Evolutionary conservation across 1,140 invertebrate genomes (phyloP).

Genomic region (Epicauta chinensis): DNA sequence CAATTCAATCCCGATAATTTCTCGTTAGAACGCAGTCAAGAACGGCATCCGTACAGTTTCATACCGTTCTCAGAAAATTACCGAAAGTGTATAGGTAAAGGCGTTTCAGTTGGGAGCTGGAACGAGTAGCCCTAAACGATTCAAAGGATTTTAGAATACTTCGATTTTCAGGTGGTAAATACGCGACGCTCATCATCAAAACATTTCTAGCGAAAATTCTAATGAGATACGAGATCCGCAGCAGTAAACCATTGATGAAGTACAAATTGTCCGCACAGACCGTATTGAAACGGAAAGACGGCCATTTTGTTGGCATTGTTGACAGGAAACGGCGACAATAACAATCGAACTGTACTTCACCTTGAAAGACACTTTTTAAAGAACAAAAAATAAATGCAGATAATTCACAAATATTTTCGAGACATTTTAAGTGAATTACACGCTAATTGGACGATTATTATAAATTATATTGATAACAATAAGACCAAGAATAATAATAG

Average conservation of each 20-base stretch:
- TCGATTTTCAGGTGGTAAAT: constrained; percentile 49
- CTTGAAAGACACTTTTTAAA: too few relatives aligned
- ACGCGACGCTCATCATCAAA: constrained; percentile 59
- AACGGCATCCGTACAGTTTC: constrained; percentile 24
- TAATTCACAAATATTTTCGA: too few relatives aligned
- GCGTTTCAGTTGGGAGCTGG: too few relatives aligned
- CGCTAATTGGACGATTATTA: too few relatives aligned
- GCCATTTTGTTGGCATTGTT: constrained; percentile 37
- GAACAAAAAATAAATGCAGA: too few relatives aligned
- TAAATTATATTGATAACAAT: too few relatives aligned
- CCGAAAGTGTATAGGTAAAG: constrained; percentile 2
- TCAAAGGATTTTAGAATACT: too few relatives aligned
- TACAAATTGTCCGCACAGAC: constrained; percentile 41
- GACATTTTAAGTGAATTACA: too few relatives aligned
- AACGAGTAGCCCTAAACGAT: too few relatives aligned
- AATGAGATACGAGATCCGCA: constrained; percentile 25
- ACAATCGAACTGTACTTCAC: too few relatives aligned
- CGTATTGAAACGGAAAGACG: constrained; percentile 44
- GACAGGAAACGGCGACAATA: too few relatives aligned
- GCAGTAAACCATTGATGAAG: constrained; percentile 47
- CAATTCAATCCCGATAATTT: constrained; percentile 51
- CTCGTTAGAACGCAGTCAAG: constrained; percentile 39
- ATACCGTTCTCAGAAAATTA: not conserved
- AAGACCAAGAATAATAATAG: too few relatives aligned
- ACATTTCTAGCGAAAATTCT: constrained; percentile 37